phyloP scores from a whole-genome alignment of 2,888 invertebrate species.

The Diloba caeruleocephala region DNA sequence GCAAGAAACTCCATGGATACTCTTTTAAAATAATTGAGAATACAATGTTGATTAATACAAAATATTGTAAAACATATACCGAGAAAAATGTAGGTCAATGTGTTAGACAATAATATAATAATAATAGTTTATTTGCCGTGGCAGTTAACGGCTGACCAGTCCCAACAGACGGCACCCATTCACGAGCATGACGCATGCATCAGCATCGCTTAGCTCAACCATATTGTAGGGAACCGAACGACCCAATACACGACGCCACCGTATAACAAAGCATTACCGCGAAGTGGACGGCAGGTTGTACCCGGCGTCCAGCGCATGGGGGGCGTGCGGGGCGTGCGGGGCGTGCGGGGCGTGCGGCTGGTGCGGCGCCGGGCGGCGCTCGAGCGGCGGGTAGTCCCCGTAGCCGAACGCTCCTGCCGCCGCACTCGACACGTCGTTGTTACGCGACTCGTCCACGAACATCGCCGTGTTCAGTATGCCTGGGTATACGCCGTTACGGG shows the following conservation, averaged over 20 bases:
- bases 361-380: constrained; percentile 49
- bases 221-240: too few species aligned
- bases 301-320: constrained; percentile 62
- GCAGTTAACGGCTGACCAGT: too few species aligned
- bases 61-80: too few species aligned
- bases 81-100: too few species aligned
- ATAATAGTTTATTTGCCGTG: too few species aligned
- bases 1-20: too few species aligned
- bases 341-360: constrained; percentile 46
- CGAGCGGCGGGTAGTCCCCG: constrained; percentile 66
- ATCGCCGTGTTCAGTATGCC: constrained; percentile 74
- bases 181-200: too few species aligned
- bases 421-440: constrained; percentile 74
- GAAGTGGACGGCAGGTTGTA: constrained; percentile 82
- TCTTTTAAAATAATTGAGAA: too few species aligned
- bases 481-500: constrained; percentile 25
- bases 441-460: constrained; percentile 77
- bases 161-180: too few species aligned
- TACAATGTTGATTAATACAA: too few species aligned
- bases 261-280: constrained; percentile 58
- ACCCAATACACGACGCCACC: not conserved
- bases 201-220: too few species aligned
- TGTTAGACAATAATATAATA: too few species aligned
- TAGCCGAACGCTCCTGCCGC: constrained; percentile 60
- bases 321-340: constrained; percentile 25